These are phyloP conservation scores for Tetramorium bicarinatum DNA, from an alignment of 2,888 invertebrate species.

Conservation along the genomic window DNA sequence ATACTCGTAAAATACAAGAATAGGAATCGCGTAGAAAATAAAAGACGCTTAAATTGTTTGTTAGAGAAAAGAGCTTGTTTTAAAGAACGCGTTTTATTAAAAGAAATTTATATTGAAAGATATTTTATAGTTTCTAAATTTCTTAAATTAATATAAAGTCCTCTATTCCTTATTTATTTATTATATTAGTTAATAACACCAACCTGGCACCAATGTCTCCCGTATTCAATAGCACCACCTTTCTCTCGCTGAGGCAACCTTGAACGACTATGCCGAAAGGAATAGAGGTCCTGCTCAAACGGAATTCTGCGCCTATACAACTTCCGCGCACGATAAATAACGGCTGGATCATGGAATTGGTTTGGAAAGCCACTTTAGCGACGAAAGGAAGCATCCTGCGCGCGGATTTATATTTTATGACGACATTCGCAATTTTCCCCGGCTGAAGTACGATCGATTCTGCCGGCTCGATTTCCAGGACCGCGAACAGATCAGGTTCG, in stretches of 20 bases:
- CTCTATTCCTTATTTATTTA: background rate
- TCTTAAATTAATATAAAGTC: background rate
- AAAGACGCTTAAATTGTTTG: background rate
- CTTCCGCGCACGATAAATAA: slow-evolving; percentile 87
- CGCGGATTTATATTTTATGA: slow-evolving; percentile 84
- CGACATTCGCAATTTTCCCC: slow-evolving; percentile 81
- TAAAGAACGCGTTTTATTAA: background rate
- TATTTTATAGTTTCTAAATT: background rate
- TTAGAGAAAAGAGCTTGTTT: background rate
- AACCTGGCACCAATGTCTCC: slow-evolving; percentile 88
- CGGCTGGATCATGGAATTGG: slow-evolving; percentile 87
- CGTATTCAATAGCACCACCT: slow-evolving; percentile 87
- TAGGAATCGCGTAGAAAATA: background rate
- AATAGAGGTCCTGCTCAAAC: slow-evolving; percentile 86
- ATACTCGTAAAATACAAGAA: background rate
- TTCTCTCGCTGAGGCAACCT: slow-evolving; percentile 85
- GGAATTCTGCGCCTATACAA: slow-evolving; percentile 87
- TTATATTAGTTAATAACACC: background rate
- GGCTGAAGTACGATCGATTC: slow-evolving; percentile 80
- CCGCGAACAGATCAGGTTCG: slow-evolving; percentile 64
- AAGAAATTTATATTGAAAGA: background rate
- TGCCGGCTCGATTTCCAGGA: slow-evolving; percentile 81
- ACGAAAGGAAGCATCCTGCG: slow-evolving; percentile 82
- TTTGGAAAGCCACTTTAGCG: slow-evolving; percentile 87
- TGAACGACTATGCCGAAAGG: slow-evolving; percentile 88